A percentile compares a stretch with the other conserved stretches of the same genome.
Conservation (phyloP, 2,113 vertebrate species). For the Bambusicola thoracicus region DNA sequence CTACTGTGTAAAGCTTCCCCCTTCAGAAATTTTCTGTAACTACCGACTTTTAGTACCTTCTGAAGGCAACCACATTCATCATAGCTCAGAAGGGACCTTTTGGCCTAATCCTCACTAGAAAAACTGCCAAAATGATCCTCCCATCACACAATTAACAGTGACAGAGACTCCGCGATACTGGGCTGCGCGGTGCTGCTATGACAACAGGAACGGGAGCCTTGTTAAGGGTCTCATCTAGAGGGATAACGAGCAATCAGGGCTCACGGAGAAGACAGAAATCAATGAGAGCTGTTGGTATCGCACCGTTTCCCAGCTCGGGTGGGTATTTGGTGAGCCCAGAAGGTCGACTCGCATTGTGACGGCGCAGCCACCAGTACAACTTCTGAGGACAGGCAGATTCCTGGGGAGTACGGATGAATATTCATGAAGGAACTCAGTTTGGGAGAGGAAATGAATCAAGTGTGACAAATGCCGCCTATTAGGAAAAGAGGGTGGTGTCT, state of each 20-base stretch:
- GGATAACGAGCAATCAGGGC: constrained; percentile 38
- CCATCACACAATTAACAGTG: constrained; percentile 49
- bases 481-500: constrained; percentile 74
- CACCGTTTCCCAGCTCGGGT: neutral
- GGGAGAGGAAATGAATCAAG: constrained; percentile 76
- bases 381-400: constrained; percentile 55
- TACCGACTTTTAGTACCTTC: neutral
- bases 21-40: neutral
- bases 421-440: constrained; percentile 71
- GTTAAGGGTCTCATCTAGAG: constrained; percentile 29
- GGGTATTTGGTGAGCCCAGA: neutral
- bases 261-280: neutral
- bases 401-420: constrained; percentile 74
- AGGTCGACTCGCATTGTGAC: neutral
- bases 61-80: neutral
- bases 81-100: constrained; percentile 44
- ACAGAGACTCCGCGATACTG: neutral
- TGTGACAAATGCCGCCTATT: constrained; percentile 77
- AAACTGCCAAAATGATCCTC: constrained; percentile 31
- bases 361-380: neutral
- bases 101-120: constrained; percentile 35
- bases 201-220: constrained; percentile 61
- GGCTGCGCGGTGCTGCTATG: constrained; percentile 50
- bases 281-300: neutral
- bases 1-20: neutral